A percentile compares a stretch with the other conserved stretches of the same genome.
phyloP scores from a whole-genome alignment of 2,888 invertebrate genomes.

The Augiades crinisus region DNA sequence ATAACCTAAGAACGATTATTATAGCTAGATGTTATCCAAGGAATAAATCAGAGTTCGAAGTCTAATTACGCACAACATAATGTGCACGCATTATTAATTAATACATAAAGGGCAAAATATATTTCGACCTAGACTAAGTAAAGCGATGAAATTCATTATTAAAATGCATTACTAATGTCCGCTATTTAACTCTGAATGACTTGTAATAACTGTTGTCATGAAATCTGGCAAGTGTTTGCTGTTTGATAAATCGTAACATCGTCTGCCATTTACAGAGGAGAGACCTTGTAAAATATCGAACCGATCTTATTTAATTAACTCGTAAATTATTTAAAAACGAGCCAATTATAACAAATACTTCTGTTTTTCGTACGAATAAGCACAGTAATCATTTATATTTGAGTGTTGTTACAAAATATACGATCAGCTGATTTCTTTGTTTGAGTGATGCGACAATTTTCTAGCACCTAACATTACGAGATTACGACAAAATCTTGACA shows the following conservation, averaged over 20 bases:
- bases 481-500: constrained; percentile 54
- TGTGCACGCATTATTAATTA: neutral
- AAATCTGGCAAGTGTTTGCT: constrained; percentile 23
- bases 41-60: too few species aligned
- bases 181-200: neutral
- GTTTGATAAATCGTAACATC: constrained; percentile 30
- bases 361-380: constrained; percentile 26
- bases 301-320: constrained; percentile 35
- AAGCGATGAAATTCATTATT: too few species aligned
- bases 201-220: constrained; percentile 8
- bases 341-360: constrained; percentile 6
- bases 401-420: constrained; percentile 65
- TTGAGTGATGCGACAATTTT: constrained; percentile 69
- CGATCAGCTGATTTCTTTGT: constrained; percentile 93
- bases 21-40: too few species aligned
- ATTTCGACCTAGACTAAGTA: too few species aligned
- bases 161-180: neutral
- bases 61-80: neutral
- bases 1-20: too few species aligned
- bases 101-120: neutral
- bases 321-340: constrained; percentile 21
- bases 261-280: constrained; percentile 38
- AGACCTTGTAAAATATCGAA: constrained; percentile 39
- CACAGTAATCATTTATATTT: constrained; percentile 44
- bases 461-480: constrained; percentile 45